phyloP scores from a whole-genome alignment of 2,797 vertebrate genomes.

The Natrix natrix region DNA sequence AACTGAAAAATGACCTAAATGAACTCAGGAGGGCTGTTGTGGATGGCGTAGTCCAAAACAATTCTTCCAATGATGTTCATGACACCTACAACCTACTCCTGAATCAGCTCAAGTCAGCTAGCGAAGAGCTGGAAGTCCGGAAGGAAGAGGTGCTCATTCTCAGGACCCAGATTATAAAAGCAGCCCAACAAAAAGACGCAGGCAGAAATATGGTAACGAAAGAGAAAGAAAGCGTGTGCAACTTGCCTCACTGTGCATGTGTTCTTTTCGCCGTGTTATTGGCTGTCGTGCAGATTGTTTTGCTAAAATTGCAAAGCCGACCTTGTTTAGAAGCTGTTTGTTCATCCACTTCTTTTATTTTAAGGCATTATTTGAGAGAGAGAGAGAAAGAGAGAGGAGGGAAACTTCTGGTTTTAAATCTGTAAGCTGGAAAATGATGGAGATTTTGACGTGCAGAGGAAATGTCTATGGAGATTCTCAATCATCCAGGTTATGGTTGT shows the following conservation, averaged over 20 bases:
- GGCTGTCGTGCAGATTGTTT: neutral
- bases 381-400: neutral
- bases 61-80: slow-evolving; percentile 69
- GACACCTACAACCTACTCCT: slow-evolving; percentile 84
- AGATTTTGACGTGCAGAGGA: neutral
- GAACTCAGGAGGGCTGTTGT: slow-evolving; percentile 82
- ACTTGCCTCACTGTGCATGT: neutral
- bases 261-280: neutral
- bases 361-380: neutral
- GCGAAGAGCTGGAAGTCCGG: slow-evolving; percentile 91
- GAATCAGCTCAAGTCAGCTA: slow-evolving; percentile 84
- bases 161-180: slow-evolving; percentile 85
- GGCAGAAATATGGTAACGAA: slow-evolving; percentile 66
- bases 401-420: neutral
- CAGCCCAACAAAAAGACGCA: slow-evolving; percentile 70
- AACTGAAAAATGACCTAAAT: slow-evolving; percentile 92
- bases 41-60: slow-evolving; percentile 68
- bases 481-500: neutral
- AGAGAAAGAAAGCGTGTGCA: neutral
- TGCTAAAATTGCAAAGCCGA: neutral
- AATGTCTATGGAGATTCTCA: neutral
- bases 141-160: slow-evolving; percentile 95
- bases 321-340: neutral
- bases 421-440: neutral
- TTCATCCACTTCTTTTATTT: neutral